Evolutionary conservation across 2,797 vertebrate species (phyloP).

Genomic region (Astyanax mexicanus): DNA sequence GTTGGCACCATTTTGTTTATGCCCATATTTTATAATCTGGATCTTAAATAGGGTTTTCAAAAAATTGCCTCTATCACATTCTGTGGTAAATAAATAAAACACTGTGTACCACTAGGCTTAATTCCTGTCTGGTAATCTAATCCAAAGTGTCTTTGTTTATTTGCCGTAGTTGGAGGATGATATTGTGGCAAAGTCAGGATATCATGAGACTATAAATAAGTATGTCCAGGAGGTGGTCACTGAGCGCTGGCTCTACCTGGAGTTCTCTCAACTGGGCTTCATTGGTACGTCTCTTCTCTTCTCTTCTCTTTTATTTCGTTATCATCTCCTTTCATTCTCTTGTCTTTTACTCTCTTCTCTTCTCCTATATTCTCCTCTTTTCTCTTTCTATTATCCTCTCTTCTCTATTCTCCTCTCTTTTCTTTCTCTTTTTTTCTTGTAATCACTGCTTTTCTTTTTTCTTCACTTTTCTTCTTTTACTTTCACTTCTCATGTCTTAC

Average conservation of each 20-base stretch:
- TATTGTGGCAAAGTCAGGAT: conserved; percentile 82
- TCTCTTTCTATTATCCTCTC: neutral
- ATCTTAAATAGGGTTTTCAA: no score
- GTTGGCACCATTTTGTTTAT: no score
- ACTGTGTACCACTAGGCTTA: no score
- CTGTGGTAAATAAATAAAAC: no score
- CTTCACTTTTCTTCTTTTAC: neutral
- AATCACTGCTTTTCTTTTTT: no score
- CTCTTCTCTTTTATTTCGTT: neutral
- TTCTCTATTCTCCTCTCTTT: neutral
- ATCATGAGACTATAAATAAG: conserved; percentile 77
- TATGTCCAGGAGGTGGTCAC: conserved; percentile 68
- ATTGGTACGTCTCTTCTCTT: conserved; percentile 81
- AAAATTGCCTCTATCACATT: no score
- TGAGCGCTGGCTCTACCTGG: conserved; percentile 84
- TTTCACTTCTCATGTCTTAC: neutral
- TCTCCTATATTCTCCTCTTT: neutral
- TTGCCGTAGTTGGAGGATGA: conserved; percentile 90
- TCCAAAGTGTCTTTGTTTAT: conserved; percentile 14
- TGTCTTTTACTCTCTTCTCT: neutral
- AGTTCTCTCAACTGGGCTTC: conserved; percentile 92
- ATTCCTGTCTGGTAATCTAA: no score
- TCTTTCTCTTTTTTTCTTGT: neutral
- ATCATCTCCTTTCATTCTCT: conserved; percentile 49
- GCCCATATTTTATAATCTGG: no score